Conservation (phyloP, 2,797 vertebrate genomes). For the Aplochiton taeniatus region DNA sequence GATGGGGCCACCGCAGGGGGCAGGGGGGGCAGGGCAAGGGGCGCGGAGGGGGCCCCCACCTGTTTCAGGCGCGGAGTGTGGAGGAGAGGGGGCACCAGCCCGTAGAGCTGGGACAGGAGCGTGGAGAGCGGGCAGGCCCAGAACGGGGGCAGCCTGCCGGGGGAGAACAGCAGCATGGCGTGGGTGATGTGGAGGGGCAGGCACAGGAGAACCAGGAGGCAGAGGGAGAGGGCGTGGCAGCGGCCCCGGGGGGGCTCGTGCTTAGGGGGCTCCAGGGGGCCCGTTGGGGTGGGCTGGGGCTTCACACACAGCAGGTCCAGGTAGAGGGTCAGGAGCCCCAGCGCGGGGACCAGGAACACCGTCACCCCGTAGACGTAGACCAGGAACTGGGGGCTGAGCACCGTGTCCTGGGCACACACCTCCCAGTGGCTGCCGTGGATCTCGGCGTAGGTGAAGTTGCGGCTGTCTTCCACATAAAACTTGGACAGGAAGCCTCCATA, state of each 20-base stretch:
- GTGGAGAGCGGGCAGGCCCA: constrained; percentile 52
- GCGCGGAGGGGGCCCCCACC: constrained; percentile 29
- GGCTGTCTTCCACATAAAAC: constrained; percentile 67
- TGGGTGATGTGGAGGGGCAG: constrained; percentile 75
- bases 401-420: constrained; percentile 68
- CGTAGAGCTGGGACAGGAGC: constrained; percentile 76
- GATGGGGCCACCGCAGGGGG: constrained; percentile 33
- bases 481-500: constrained; percentile 79
- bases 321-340: constrained; percentile 69
- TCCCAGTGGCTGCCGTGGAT: constrained; percentile 75
- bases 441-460: constrained; percentile 68
- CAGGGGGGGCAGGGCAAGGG: constrained; percentile 42
- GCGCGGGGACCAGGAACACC: constrained; percentile 70
- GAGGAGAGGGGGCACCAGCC: constrained; percentile 76
- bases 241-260: constrained; percentile 42
- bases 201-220: constrained; percentile 76
- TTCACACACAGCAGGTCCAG: constrained; percentile 68
- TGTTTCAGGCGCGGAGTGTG: constrained; percentile 65
- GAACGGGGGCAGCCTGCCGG: constrained; percentile 50
- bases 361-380: constrained; percentile 73
- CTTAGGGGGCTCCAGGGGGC: constrained; percentile 44
- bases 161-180: constrained; percentile 64
- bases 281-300: constrained; percentile 46
- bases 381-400: constrained; percentile 71
- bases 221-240: constrained; percentile 70